Conservation (phyloP, 2,888 invertebrate species). For the Leistus spinibarbis region DNA sequence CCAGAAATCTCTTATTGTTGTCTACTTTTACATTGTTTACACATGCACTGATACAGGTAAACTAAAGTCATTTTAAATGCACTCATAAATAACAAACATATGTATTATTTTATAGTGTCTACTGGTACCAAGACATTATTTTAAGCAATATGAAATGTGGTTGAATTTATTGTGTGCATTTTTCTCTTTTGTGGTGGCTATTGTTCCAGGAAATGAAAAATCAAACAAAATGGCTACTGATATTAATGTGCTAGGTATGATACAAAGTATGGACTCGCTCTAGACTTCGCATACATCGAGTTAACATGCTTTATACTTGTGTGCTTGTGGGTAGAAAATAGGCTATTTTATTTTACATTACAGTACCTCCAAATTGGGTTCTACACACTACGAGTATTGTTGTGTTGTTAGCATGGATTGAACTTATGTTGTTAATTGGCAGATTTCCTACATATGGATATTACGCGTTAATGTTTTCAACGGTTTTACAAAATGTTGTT, state of each 20-base stretch:
- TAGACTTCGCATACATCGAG: too few species aligned
- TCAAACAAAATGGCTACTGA: constrained; percentile 18
- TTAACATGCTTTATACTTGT: too few species aligned
- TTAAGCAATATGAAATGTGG: constrained; percentile 56
- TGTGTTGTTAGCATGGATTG: constrained; percentile 61
- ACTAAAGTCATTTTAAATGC: neutral
- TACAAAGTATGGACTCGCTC: too few species aligned
- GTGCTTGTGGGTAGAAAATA: too few species aligned
- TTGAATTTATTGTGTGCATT: constrained; percentile 53
- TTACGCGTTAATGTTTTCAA: constrained; percentile 63
- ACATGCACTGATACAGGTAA: constrained; percentile 52
- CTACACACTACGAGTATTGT: constrained; percentile 56
- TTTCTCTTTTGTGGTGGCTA: constrained; percentile 51
- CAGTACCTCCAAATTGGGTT: constrained; percentile 51
- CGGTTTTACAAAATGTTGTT: constrained; percentile 61
- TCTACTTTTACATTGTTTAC: constrained; percentile 48
- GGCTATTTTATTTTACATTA: too few species aligned
- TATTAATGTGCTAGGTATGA: neutral
- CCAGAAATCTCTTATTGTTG: constrained; percentile 49
- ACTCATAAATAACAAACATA: neutral
- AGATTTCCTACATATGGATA: constrained; percentile 62
- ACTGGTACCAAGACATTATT: constrained; percentile 52
- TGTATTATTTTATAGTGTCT: constrained; percentile 48
- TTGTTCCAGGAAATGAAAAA: constrained; percentile 44
- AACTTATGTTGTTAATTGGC: constrained; percentile 62